phyloP scores from a whole-genome alignment of 2,888 invertebrate genomes.

The Aphidoletes aphidimyza region DNA sequence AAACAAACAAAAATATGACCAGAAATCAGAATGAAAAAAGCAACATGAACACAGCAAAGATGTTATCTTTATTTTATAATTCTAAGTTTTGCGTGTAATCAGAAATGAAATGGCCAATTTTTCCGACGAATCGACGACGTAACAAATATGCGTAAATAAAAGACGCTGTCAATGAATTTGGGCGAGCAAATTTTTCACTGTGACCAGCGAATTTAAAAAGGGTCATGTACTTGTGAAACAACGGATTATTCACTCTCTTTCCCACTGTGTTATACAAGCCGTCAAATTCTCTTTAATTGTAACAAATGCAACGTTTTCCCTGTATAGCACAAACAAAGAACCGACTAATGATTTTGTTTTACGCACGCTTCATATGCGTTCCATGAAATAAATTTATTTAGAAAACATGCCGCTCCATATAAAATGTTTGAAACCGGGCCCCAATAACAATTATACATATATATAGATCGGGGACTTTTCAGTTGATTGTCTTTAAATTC shows the following conservation, averaged over 20 bases:
- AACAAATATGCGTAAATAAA: too few relatives aligned
- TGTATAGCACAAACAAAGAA: neutral
- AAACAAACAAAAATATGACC: neutral
- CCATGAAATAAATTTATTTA: slow-evolving; percentile 13
- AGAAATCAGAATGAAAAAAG: too few relatives aligned
- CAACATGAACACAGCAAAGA: too few relatives aligned
- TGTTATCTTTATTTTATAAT: too few relatives aligned
- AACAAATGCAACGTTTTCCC: neutral
- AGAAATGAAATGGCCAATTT: too few relatives aligned
- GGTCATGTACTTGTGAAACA: neutral
- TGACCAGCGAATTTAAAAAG: neutral
- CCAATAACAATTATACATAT: neutral
- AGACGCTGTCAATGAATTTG: too few relatives aligned
- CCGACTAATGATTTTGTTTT: neutral
- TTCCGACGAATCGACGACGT: too few relatives aligned
- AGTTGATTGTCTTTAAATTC: too few relatives aligned
- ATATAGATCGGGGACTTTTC: too few relatives aligned
- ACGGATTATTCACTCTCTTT: neutral
- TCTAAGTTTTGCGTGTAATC: too few relatives aligned
- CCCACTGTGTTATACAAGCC: neutral
- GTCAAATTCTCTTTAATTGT: slow-evolving; percentile 9
- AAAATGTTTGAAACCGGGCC: neutral
- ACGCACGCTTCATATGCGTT: neutral
- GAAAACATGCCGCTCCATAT: too few relatives aligned
- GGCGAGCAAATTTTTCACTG: neutral